Base-by-base conservation (phyloP, 2,888 invertebrate species). In the Meghimatium bilineatum region DNA sequence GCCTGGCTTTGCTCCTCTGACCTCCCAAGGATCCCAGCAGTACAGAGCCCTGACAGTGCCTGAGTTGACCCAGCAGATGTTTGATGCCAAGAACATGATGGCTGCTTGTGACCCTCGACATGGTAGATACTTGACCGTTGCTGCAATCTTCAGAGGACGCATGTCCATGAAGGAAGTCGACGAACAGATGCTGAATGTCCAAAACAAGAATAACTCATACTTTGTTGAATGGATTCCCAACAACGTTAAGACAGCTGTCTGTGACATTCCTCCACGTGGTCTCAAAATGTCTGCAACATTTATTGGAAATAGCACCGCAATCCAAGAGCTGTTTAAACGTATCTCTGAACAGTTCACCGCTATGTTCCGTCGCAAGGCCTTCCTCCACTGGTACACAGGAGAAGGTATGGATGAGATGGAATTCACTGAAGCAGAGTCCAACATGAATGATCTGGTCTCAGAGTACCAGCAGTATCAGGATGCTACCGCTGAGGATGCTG, bases 331-430 rank as follows among this genome's bases (percentile, higher is more conserved):
- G 71, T 92, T 91, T 88, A 90, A 92, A 87, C 90, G 87, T 52
- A 88, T 93, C 84, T 91, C 91, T 1, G 93, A 93, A 86, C 93
- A 93, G 89, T 93, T 93, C 89, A 84, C 87, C 2, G 98, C 97
- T 83, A 97, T 98, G 98, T 98, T 98, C 95, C 95, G 97, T 89
- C 96, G 98, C 90, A 98, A 98, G 94, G 98, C 98, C 93, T 98
- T 98, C 96, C 95, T 98, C 94, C 98, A 98, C 95, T 98, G 98
- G 98, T 98, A 98, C 95, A 98, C 98, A 52, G 86, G 85, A n/a
- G 97, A 98, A 94, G 98, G 97, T 85, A 97, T 98, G 97, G 97
- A 97, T 94, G 97, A 97, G 94, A 96, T 97, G 97, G 98, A 98
- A 94, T 97, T 98, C 94, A 97, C 97, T 84, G 98, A 98, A 93